Evolutionary conservation across 23 tunicate genomes (phyloP).

Genomic region (Ascidia mentula): DNA sequence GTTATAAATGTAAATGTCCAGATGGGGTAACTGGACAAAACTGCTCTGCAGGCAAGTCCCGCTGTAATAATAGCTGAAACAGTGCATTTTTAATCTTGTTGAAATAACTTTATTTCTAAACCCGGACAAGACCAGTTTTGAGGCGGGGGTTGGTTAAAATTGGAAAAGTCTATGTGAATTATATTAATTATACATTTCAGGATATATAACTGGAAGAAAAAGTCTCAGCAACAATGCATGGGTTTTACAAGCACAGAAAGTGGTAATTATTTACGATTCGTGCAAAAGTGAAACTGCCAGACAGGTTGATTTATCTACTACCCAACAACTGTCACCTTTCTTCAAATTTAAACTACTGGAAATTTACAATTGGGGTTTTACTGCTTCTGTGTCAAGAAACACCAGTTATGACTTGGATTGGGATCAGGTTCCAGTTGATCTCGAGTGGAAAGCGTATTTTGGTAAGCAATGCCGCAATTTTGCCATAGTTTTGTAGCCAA

Average conservation of each 20-base stretch:
- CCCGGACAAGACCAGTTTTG: too few relatives aligned
- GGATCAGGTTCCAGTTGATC: neutral
- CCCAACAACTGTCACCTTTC: neutral
- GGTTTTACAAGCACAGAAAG: neutral
- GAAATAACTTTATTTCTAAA: too few relatives aligned
- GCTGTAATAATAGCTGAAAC: neutral
- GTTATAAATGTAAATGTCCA: neutral
- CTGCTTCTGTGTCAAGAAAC: neutral
- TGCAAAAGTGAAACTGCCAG: neutral
- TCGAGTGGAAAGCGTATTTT: neutral
- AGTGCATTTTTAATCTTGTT: too few relatives aligned
- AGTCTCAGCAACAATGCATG: neutral
- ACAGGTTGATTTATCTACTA: neutral
- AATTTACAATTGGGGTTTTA: neutral
- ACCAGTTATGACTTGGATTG: neutral
- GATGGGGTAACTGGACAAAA: neutral
- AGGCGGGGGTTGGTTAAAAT: too few relatives aligned
- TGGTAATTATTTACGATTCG: neutral
- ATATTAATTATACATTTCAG: neutral
- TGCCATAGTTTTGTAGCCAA: too few relatives aligned
- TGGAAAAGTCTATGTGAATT: too few relatives aligned
- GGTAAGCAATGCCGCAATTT: neutral
- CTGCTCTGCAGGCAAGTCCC: neutral
- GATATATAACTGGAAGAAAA: neutral
- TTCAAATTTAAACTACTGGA: neutral